These are phyloP conservation scores for Patagioenas fasciata DNA, from an alignment of 2,113 vertebrate species.

Conservation along the genomic window DNA sequence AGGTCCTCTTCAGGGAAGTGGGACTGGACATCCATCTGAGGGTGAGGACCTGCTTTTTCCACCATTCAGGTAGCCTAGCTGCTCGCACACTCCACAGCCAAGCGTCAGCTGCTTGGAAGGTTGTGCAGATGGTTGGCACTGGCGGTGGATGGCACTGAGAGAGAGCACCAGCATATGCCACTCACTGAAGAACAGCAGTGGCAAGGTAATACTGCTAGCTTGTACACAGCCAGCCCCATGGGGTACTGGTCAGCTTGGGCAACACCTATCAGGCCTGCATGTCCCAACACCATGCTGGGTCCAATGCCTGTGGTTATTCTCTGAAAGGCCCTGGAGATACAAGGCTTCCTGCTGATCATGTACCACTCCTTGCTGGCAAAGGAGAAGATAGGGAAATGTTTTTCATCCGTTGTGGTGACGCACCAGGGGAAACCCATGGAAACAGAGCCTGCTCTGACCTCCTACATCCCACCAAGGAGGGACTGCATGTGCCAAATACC, in stretches of 20 bases:
- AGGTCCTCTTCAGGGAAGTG: not conserved
- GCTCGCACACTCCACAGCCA: accelerated
- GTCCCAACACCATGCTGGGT: accelerated
- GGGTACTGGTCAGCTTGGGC: not conserved
- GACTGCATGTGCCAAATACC: not conserved
- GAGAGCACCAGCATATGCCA: not conserved
- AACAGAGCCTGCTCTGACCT: slow-evolving; percentile 17
- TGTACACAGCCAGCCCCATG: not conserved
- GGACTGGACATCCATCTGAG: not conserved
- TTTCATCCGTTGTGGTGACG: not conserved
- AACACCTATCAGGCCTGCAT: not conserved
- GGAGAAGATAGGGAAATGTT: slow-evolving; percentile 24
- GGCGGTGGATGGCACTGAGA: not conserved
- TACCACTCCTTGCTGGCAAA: not conserved
- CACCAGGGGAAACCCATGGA: not conserved
- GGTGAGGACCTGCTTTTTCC: not conserved
- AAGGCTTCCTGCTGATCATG: not conserved
- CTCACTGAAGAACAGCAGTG: not conserved
- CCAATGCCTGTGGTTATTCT: not conserved
- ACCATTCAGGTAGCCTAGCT: not conserved
- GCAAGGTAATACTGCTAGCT: not conserved
- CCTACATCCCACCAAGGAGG: not conserved
- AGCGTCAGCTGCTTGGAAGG: not conserved
- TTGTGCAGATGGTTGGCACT: not conserved
- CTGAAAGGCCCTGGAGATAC: not conserved